These are phyloP conservation scores for Pseudachorutes palmiensis DNA, from an alignment of 1,140 invertebrate genomes.

Conservation along the genomic window DNA sequence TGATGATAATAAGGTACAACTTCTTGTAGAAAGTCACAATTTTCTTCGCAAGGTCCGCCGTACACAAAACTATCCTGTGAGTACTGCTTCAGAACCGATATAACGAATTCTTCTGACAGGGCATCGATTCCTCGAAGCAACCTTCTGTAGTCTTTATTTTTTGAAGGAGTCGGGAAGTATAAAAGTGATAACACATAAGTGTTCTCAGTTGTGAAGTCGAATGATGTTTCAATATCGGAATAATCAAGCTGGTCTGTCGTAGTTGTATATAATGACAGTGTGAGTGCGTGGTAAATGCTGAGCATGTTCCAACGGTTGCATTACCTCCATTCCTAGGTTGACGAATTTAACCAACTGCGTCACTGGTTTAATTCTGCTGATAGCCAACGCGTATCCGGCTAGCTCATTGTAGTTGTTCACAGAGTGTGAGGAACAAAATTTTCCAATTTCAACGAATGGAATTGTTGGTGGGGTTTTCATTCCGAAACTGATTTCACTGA, in stretches of 20 bases:
- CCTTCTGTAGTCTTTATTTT: background rate
- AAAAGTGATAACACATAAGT: background rate
- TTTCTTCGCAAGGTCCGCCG: background rate
- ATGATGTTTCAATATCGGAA: background rate
- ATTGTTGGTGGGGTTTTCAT: no score
- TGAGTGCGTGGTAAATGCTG: background rate
- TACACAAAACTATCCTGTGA: background rate
- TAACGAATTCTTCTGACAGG: background rate
- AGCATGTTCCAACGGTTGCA: background rate
- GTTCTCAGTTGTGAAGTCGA: background rate
- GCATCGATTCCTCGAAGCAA: background rate
- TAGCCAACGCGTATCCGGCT: background rate
- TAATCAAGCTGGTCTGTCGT: no score
- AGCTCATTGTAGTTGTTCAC: background rate
- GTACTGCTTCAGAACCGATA: background rate
- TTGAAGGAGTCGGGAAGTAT: background rate
- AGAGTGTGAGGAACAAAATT: no score
- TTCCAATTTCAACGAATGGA: no score
- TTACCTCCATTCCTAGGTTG: background rate
- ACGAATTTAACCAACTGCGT: background rate
- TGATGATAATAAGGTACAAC: background rate
- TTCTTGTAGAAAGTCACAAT: background rate
- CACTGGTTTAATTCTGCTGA: background rate
- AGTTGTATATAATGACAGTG: no score
- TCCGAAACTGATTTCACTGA: no score